Conservation (phyloP, 2,888 invertebrate genomes). For the Epinotia demarniana region DNA sequence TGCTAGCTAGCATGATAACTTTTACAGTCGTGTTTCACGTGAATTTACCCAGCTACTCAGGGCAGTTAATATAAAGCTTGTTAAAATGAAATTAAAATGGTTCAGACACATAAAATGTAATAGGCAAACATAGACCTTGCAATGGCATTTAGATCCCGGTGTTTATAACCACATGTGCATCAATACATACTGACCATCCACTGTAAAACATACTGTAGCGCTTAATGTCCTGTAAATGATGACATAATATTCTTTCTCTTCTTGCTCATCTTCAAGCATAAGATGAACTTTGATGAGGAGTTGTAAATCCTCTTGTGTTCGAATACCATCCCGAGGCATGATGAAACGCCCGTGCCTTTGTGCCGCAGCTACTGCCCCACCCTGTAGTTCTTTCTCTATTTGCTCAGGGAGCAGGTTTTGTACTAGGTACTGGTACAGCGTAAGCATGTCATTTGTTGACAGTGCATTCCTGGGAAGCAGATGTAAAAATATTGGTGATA, state of each 20-base stretch:
- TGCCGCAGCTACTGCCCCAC: conserved; percentile 85
- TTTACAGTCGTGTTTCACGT: no score
- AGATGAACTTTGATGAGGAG: conserved; percentile 90
- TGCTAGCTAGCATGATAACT: no score
- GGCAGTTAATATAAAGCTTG: no score
- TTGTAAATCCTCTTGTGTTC: conserved; percentile 77
- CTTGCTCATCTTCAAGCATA: conserved; percentile 82
- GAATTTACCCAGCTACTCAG: no score
- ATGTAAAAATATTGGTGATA: neutral
- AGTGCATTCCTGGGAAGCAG: conserved; percentile 91
- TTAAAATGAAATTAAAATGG: no score
- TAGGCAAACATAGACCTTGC: no score
- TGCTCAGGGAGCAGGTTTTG: conserved; percentile 92
- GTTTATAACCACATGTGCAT: neutral
- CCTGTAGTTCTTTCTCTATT: conserved; percentile 88
- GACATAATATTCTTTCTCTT: conserved; percentile 88
- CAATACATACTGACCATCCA: conserved; percentile 87
- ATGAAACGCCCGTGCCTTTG: conserved; percentile 79
- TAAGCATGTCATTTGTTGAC: conserved; percentile 93
- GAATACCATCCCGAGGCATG: conserved; percentile 75
- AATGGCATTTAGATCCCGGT: neutral
- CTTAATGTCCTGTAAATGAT: conserved; percentile 94
- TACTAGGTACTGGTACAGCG: conserved; percentile 93
- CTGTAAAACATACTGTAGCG: conserved; percentile 93
- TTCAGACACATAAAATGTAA: no score